A percentile compares a stretch with the other conserved stretches of the same genome.
Conservation (phyloP, 2,888 invertebrate genomes). For the Eutolmus rufibarbis region DNA sequence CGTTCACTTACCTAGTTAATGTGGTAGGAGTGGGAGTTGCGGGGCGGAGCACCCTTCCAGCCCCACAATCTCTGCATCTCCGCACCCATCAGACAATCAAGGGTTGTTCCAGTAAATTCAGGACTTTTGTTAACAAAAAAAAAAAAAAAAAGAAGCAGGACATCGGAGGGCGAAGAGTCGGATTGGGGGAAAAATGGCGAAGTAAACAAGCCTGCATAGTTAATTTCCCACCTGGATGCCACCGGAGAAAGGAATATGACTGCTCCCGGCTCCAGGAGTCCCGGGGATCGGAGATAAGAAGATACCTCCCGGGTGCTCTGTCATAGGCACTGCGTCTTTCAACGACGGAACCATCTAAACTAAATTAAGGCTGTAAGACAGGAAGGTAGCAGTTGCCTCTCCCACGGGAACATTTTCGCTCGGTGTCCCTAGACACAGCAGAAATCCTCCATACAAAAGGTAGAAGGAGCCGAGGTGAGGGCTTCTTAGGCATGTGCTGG, state of each 20-base stretch:
- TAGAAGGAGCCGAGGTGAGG: not conserved
- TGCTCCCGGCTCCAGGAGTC: not conserved
- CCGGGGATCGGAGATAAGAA: not conserved
- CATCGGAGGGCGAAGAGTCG: not conserved
- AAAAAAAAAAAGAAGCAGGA: not conserved
- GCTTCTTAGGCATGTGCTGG: not conserved
- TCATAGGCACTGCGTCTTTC: not conserved
- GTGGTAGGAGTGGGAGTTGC: not conserved
- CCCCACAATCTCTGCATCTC: not conserved
- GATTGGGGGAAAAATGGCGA: not conserved
- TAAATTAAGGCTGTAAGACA: slow-evolving; percentile 1
- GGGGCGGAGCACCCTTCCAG: not conserved
- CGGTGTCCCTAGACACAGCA: not conserved
- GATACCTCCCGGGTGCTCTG: not conserved
- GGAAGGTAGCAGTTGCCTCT: not conserved
- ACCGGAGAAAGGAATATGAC: slow-evolving; percentile 2
- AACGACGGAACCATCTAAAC: not conserved
- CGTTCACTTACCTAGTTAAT: not conserved
- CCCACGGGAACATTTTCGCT: not conserved
- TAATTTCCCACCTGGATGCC: slow-evolving; percentile 32
- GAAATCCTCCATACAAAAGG: not conserved
- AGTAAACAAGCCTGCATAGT: slow-evolving; percentile 28
- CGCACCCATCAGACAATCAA: slow-evolving; percentile 4
- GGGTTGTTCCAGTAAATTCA: not conserved
- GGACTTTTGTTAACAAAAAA: not conserved